These are phyloP conservation scores for Martes martes DNA, from an alignment of 2,113 vertebrate species.

Conservation along the genomic window DNA sequence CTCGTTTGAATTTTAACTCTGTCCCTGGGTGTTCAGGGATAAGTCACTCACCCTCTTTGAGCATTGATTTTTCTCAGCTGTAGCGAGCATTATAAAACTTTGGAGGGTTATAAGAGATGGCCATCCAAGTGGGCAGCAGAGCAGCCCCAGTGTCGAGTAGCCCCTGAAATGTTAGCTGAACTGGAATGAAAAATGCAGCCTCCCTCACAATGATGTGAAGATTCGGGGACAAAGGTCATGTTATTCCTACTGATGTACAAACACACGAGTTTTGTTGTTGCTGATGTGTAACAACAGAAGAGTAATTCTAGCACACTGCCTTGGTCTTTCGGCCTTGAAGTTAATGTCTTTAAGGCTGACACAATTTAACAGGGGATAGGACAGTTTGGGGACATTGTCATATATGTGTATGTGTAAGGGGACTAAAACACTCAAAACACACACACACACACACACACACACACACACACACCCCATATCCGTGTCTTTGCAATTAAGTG, in stretches of 20 bases:
- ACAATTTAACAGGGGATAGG: not conserved
- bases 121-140: not conserved
- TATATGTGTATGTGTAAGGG: not conserved
- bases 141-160: not conserved
- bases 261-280: not conserved
- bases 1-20: slow-evolving; percentile 20
- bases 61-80: not conserved
- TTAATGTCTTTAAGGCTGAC: not conserved
- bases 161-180: not conserved
- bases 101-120: slow-evolving; percentile 3
- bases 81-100: not conserved
- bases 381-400: not conserved
- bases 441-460: not conserved
- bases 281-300: not conserved
- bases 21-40: not conserved
- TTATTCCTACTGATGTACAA: not conserved
- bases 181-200: not conserved
- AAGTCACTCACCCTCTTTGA: not conserved
- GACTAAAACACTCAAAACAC: not conserved
- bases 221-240: slow-evolving; percentile 1
- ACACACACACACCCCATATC: not conserved
- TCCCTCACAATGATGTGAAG: not conserved
- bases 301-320: not conserved
- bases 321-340: slow-evolving; percentile 23
- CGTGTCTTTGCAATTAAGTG: slow-evolving; percentile 29